Conservation (phyloP, 2,113 vertebrate genomes). For the Hoplias malabaricus region DNA sequence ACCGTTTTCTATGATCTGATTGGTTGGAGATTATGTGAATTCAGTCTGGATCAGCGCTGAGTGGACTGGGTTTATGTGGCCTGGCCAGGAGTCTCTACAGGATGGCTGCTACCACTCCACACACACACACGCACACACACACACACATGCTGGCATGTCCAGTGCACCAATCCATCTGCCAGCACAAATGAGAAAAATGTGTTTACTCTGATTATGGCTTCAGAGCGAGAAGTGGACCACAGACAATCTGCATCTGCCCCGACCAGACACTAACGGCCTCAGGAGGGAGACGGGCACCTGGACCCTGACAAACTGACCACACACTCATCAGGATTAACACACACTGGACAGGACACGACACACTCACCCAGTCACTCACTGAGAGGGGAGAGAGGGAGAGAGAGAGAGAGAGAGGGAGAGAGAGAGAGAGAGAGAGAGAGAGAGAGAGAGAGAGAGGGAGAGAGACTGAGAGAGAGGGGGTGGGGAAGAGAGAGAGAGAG, state of each 20-base stretch:
- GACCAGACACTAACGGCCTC: background rate
- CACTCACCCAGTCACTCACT: too few species aligned
- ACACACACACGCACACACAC: slow-evolving; percentile 41
- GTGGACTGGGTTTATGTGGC: slow-evolving; percentile 21
- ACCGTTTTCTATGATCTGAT: background rate
- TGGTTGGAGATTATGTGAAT: background rate
- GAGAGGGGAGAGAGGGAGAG: too few species aligned
- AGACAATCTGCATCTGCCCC: background rate
- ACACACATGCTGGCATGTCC: slow-evolving; percentile 52
- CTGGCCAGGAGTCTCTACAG: slow-evolving; percentile 47
- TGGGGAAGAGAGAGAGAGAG: too few species aligned
- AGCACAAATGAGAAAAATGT: slow-evolving; percentile 61
- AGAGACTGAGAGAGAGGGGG: too few species aligned
- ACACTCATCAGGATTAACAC: too few species aligned
- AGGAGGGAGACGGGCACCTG: background rate
- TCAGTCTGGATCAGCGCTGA: background rate
- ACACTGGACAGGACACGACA: too few species aligned
- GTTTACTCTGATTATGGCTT: slow-evolving; percentile 57
- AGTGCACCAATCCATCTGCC: slow-evolving; percentile 51
- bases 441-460: too few species aligned
- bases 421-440: too few species aligned
- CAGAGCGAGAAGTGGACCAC: slow-evolving; percentile 28
- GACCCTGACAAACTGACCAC: too few species aligned
- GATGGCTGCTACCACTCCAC: slow-evolving; percentile 36
- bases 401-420: too few species aligned